These are phyloP conservation scores for Hylyphantes graminicola DNA, from an alignment of 1,140 invertebrate genomes.

Conservation along the genomic window DNA sequence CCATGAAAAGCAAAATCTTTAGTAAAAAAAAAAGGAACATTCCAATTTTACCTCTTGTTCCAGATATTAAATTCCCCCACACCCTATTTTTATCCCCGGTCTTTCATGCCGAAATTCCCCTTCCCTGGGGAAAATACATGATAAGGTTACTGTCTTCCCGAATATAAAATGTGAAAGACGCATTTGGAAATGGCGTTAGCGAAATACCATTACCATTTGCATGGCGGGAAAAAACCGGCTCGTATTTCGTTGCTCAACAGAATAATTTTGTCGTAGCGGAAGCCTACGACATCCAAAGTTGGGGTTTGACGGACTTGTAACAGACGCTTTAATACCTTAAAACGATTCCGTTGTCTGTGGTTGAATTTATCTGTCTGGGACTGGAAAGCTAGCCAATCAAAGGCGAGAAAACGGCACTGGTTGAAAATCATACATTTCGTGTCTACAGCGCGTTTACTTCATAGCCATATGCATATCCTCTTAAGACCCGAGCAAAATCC, in stretches of 20 bases:
- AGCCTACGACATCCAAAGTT: background rate
- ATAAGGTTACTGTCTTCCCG: conserved; percentile 22
- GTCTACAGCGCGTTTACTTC: too few species aligned
- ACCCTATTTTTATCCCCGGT: background rate
- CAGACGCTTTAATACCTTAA: too few species aligned
- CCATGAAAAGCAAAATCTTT: too few species aligned
- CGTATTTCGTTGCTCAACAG: conserved; percentile 41
- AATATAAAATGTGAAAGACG: conserved; percentile 39
- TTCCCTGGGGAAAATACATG: conserved; percentile 2
- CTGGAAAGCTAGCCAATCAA: too few species aligned
- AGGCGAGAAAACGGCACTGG: too few species aligned
- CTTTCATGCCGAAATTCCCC: conserved; percentile 16
- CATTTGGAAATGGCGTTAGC: conserved; percentile 44
- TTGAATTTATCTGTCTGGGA: too few species aligned
- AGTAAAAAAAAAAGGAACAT: too few species aligned
- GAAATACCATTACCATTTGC: conserved; percentile 48
- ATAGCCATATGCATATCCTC: too few species aligned
- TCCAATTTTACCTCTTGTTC: background rate
- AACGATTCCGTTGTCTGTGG: too few species aligned
- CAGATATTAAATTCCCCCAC: conserved; percentile 20
- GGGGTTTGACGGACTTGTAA: too few species aligned
- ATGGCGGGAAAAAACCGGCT: conserved; percentile 25
- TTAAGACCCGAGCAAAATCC: too few species aligned
- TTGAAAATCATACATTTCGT: too few species aligned
- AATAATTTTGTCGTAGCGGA: conserved; percentile 40